phyloP scores from a whole-genome alignment of 2,888 invertebrate genomes.

The Tortricodes alternella region DNA sequence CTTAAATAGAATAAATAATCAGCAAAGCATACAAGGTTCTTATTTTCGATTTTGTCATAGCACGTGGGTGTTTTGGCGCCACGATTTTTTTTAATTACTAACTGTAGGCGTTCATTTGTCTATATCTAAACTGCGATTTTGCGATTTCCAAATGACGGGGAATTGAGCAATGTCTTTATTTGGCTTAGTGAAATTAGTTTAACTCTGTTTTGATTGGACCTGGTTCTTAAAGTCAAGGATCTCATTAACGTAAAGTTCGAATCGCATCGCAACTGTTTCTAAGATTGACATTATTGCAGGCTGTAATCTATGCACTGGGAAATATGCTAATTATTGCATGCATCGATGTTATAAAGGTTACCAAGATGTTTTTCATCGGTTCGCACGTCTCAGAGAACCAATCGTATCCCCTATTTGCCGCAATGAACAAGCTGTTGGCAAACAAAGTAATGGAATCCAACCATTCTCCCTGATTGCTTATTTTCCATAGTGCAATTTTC shows the following conservation, averaged over 20 bases:
- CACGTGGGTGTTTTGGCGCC: conserved; percentile 11
- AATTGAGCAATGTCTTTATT: not conserved
- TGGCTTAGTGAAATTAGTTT: conserved; percentile 7
- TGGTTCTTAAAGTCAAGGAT: conserved; percentile 27
- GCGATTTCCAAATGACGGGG: not conserved
- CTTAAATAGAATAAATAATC: not conserved
- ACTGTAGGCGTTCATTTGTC: not conserved
- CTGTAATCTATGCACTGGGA: not conserved
- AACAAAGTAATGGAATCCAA: no score
- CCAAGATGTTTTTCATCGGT: no score
- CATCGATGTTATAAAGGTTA: no score
- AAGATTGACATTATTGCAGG: not conserved
- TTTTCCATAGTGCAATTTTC: no score
- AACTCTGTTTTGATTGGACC: conserved; percentile 8
- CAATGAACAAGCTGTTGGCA: no score
- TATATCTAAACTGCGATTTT: not conserved
- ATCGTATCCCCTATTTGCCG: no score
- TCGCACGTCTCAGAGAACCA: no score
- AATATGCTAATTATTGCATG: not conserved
- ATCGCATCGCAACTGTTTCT: not conserved
- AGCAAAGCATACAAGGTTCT: no score
- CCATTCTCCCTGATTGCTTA: no score
- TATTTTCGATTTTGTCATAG: conserved; percentile 10
- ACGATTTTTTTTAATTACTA: conserved; percentile 4
- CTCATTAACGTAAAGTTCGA: conserved; percentile 26